Conservation (phyloP, 2,113 vertebrate species). For the Erythrolamprus reginae region DNA sequence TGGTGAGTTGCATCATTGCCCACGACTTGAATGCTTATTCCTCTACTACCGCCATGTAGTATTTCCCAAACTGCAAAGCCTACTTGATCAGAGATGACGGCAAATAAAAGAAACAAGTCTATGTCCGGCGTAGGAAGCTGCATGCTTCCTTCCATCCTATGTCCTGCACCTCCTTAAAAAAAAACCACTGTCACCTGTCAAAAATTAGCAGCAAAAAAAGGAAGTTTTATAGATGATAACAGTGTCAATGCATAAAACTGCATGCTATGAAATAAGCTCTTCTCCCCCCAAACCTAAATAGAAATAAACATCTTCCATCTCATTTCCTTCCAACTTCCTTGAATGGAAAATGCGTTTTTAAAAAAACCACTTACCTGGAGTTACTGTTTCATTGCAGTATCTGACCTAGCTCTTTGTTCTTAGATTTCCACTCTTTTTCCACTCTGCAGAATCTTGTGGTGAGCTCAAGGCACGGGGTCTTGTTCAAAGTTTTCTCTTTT, state of each 20-base stretch:
- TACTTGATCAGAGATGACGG: neutral
- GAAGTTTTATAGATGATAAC: neutral
- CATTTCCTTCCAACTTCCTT: slow-evolving; percentile 15
- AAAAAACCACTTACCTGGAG: slow-evolving; percentile 1
- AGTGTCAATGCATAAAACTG: slow-evolving; percentile 10
- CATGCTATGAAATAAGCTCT: neutral
- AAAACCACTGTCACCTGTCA: neutral
- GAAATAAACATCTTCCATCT: neutral
- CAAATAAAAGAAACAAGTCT: neutral
- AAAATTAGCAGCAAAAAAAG: slow-evolving; percentile 1
- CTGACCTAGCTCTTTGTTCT: neutral
- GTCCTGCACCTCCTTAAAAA: neutral
- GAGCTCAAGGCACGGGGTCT: slow-evolving; percentile 43
- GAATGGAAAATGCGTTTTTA: neutral
- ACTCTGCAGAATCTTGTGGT: slow-evolving; percentile 37
- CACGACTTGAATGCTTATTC: neutral
- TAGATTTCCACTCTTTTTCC: slow-evolving; percentile 17
- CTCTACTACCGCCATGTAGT: neutral
- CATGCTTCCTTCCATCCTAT: neutral
- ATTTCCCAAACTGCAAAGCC: neutral
- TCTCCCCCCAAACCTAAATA: neutral
- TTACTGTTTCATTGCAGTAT: slow-evolving; percentile 46
- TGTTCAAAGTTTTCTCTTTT: slow-evolving; percentile 38
- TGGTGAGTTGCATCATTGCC: neutral
- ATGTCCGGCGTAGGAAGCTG: neutral